These are phyloP conservation scores for Rhopalosiphum padi DNA, from an alignment of 1,140 invertebrate species.

Conservation along the genomic window DNA sequence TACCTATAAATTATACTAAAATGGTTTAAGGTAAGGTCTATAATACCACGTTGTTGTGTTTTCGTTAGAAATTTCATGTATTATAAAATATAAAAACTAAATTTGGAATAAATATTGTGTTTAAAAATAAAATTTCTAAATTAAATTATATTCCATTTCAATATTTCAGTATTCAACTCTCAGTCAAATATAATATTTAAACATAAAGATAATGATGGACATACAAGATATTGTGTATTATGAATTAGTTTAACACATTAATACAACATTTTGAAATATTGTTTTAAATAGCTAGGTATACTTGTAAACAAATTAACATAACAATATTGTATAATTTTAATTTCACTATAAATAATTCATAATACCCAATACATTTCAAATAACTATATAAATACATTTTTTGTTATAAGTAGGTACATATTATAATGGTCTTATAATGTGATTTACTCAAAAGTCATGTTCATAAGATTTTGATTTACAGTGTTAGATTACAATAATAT, in stretches of 20 bases:
- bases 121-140: background rate
- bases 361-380: background rate
- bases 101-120: background rate
- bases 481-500: background rate
- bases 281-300: background rate
- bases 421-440: background rate
- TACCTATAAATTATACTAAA: background rate
- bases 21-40: background rate
- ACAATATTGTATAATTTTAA: background rate
- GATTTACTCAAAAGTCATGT: background rate
- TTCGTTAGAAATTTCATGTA: background rate
- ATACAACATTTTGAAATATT: background rate
- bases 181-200: background rate
- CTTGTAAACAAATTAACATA: background rate
- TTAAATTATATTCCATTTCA: background rate
- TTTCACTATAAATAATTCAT: background rate
- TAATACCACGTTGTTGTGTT: background rate
- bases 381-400: background rate
- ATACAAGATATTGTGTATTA: background rate
- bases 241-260: background rate
- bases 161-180: background rate
- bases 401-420: background rate
- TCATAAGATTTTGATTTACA: slow-evolving; percentile 16
- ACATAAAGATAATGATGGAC: background rate
- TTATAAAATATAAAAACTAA: background rate